A percentile compares a stretch with the other conserved stretches of the same genome.
phyloP scores from a whole-genome alignment of 2,888 invertebrate genomes.

The Harpalus rubripes region DNA sequence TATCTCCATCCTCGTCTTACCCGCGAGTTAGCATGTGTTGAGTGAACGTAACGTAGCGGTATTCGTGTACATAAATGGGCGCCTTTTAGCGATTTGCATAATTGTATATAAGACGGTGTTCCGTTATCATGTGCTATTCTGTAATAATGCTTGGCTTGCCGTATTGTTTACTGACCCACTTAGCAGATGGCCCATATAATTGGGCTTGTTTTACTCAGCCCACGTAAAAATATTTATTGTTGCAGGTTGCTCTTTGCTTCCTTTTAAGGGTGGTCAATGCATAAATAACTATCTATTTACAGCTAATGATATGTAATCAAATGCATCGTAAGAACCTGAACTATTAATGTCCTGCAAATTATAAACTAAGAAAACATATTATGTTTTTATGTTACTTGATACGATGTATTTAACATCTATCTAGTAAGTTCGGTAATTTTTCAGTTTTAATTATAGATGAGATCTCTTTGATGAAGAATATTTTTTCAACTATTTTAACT shows the following conservation, averaged over 20 bases:
- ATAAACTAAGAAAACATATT: no score
- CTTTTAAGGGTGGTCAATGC: slow-evolving; percentile 14
- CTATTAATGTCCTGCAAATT: no score
- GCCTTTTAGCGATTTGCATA: slow-evolving; percentile 65
- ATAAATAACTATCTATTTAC: no score
- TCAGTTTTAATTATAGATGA: no score
- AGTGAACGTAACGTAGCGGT: slow-evolving; percentile 52
- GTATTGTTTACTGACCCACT: slow-evolving; percentile 61
- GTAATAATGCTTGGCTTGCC: slow-evolving; percentile 56
- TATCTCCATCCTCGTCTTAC: slow-evolving; percentile 8
- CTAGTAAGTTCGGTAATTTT: no score
- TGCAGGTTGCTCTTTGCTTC: neutral
- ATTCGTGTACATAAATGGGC: slow-evolving; percentile 58
- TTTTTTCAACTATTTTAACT: no score
- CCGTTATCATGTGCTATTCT: slow-evolving; percentile 60
- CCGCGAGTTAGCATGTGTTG: neutral
- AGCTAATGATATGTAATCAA: slow-evolving; percentile 11
- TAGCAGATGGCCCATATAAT: slow-evolving; percentile 57
- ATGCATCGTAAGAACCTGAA: no score
- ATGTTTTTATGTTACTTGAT: no score
- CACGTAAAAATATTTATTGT: slow-evolving; percentile 35
- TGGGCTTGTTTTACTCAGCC: slow-evolving; percentile 38
- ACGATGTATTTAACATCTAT: no score
- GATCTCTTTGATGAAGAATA: no score
- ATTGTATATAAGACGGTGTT: slow-evolving; percentile 64